Base-by-base conservation (phyloP, 2,888 invertebrate species). In the Archaeoteleia sp. region DNA sequence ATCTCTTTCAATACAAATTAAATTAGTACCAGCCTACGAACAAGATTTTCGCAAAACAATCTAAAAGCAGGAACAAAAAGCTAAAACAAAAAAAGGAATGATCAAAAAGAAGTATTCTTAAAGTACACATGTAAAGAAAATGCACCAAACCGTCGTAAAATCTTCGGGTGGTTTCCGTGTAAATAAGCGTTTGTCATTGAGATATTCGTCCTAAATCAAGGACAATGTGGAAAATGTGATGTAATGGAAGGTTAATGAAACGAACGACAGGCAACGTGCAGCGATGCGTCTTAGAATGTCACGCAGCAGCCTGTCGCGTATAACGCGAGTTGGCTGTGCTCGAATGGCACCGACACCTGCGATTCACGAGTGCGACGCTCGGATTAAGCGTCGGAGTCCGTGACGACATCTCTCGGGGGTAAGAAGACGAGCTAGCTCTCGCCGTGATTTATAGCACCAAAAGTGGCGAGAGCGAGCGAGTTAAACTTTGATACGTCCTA, bases 401-500 rank as follows among this genome's bases (percentile, higher is more conserved):
- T 66, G 72, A 74, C 70, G 73, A 74, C 71, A 72, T 62, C 68
- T 73, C 70, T 67, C 54, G 58, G 60, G 49, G 68, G 62, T 60
- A 62, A 70, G 68, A 72, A 73, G 76, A 73, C 57, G 46, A 54
- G 65, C 57, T 29, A 32, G 75, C 73, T 73, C 75, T 73, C 73
- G 53, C 51, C 71, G 72, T 74, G 74, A 77, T 77, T 75, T 77
- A 77, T 74, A 71, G 71, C 68, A 54, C 55, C 46, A 51, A 70
- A 71, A 69, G 71, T 67, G 71, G 67, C 70, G 71, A 57, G 61
- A 61, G 61, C 53, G 32, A 58, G 54, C 65, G 70, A 65, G 51
- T 55, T 58, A 49, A 70, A 67, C 37, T 70, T 70, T 70, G 62
- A 62, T 67, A 46, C 40, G 63, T 27, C 61, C 49, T 23, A 29